These are phyloP conservation scores for Littorina saxatilis DNA, from an alignment of 1,140 invertebrate species.

Conservation along the genomic window DNA sequence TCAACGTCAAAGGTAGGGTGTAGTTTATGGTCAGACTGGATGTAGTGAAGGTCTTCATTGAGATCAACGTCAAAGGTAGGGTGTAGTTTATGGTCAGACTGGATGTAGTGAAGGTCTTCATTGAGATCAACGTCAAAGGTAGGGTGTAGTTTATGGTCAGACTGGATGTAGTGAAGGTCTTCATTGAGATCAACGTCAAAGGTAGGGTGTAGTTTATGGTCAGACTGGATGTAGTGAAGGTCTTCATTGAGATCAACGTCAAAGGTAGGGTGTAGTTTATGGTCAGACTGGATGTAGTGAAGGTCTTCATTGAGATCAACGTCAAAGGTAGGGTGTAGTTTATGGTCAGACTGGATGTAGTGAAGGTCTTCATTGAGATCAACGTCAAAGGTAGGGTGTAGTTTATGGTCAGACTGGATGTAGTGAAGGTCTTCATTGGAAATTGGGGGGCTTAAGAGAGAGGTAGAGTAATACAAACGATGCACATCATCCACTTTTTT, in stretches of 20 bases:
- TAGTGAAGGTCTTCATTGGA: too few relatives aligned
- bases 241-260: slow-evolving; percentile 72
- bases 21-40: neutral
- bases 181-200: slow-evolving; percentile 76
- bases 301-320: slow-evolving; percentile 70
- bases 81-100: slow-evolving; percentile 49
- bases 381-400: slow-evolving; percentile 79
- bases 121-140: slow-evolving; percentile 79
- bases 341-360: neutral
- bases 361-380: too few relatives aligned
- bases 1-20: slow-evolving; percentile 80
- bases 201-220: slow-evolving; percentile 76
- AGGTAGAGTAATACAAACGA: too few relatives aligned
- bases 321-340: slow-evolving; percentile 79
- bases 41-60: too few relatives aligned
- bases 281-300: too few relatives aligned
- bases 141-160: slow-evolving; percentile 61
- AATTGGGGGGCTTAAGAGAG: too few relatives aligned
- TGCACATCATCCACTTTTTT: too few relatives aligned
- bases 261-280: slow-evolving; percentile 78
- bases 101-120: too few relatives aligned
- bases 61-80: slow-evolving; percentile 79
- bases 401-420: neutral
- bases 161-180: too few relatives aligned
- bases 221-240: too few relatives aligned